Evolutionary conservation across 1,140 invertebrate species (phyloP), one percentile per base, ranked within the genome.

Genomic region (Neuroterus valhalla): DNA sequence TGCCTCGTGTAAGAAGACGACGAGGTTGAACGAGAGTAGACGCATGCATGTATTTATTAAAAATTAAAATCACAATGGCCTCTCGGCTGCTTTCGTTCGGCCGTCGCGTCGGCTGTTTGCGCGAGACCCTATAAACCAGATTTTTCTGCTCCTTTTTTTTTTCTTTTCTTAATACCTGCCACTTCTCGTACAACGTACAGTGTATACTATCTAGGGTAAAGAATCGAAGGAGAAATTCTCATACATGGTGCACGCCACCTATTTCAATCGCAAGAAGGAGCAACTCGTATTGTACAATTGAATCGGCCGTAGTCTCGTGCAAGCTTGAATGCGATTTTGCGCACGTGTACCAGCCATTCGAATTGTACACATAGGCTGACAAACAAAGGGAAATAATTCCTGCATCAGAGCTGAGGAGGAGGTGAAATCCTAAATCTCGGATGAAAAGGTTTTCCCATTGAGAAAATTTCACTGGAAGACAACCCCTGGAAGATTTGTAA

Each of bases 61-160:
- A 68, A 77, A 77, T 77, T 77, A 77, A 70, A 77, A 77, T 77
- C 50, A 77, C 71, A 77, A 77, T 77, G 48, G 76, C 42, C 62
- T 42, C 44, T 48, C 46, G 50, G 67, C 55, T 67, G 48, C 48
- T 69, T 55, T 74, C 42, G 62, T 74, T 43, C 17, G 38, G 31
- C 67, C 42, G 38, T 62, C 70, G 26, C 66, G 45, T 31, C 45
- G 19, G 42, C 43, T 42, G 17, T 31, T 38, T 48, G 45, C 66
- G 66, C 43, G 45, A 55, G 66, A 48, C 50, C 42, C n/a, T 44
- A 26, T 38, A 69, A 68, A 72, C 70, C 48, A 75, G 73, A 75
- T 66, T 75, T 70, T 66, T 75, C 46, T 48, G 12, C 15, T 3
- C 2, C 12, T 14, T 45, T n/a, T 48, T 17, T 19, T 48, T 31